Base-by-base conservation (phyloP, 2,888 invertebrate genomes). In the Tridacna gigas region DNA sequence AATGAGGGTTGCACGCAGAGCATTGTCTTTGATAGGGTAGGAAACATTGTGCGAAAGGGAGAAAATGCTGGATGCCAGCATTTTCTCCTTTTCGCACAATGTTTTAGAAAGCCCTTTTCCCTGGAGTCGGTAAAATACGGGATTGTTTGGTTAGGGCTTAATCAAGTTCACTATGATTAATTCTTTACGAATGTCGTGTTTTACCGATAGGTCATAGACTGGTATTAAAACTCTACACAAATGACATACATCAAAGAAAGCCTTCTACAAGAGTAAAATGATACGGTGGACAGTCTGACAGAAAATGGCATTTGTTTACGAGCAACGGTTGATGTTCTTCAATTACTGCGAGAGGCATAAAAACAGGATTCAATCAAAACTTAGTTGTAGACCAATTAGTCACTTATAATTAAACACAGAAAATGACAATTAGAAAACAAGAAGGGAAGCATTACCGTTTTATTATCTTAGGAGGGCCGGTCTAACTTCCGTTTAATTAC, bases 401-500 rank as follows among this genome's bases (percentile, higher is more conserved):
- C 77, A 82, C 76, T 67, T 79, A 69, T 84, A 84, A 84, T 84
- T 84, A 84, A 73, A 66, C 73, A 80, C 74, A 69, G 84, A 81
- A n/a, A 82, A 56, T 79, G 66, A 45, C 82, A 84, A 82, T 82
- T 82, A 79, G 81, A 81, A 77, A 82, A 79, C 77, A 84, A 76
- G 77, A 74, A 79, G 81, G 69, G 69, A 79, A 79, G 77, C 73
- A 79, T 82, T 82, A 79, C 79, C 81, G 73, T 86, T 86, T 86
- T 78, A 80, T 66, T 69, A 74, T 71, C 82, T 73, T 76, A 77
- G 80, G 82, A 82, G 74, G 69, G 77, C 85, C 77, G 61, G 71
- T 74, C 77, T 69, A 65, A 80, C 82, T 79, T 80, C 80, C 82
- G 81, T 66, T 80, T 83, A 82, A 86, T 86, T 83, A 87, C 78